phyloP scores from a whole-genome alignment of 2,888 invertebrate genomes.

The Polyommatus iphigenia region DNA sequence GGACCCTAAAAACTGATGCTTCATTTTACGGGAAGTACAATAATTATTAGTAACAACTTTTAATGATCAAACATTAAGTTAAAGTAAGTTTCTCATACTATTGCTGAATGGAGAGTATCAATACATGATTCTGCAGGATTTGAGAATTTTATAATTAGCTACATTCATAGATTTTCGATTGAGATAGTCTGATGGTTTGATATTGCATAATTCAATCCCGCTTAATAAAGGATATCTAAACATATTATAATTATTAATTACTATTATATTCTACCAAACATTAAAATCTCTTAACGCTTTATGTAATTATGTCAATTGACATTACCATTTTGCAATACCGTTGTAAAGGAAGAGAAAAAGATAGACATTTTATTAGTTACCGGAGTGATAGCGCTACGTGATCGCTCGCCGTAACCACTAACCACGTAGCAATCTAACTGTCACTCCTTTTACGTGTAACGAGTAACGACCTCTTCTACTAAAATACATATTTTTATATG shows the following conservation, averaged over 20 bases:
- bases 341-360: background rate
- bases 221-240: too few relatives aligned
- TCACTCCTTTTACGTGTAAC: constrained; percentile 9
- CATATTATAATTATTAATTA: too few relatives aligned
- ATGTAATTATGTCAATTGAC: too few relatives aligned
- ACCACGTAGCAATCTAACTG: constrained; percentile 2
- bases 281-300: too few relatives aligned
- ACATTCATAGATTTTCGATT: background rate
- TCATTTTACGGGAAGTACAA: background rate
- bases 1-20: background rate
- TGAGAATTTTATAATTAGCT: background rate
- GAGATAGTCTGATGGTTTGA: background rate
- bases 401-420: constrained; percentile 14
- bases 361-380: background rate
- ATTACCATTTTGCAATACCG: too few relatives aligned
- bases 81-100: background rate
- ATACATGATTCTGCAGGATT: background rate
- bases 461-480: background rate
- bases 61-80: background rate
- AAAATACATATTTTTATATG: background rate
- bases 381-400: background rate
- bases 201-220: background rate
- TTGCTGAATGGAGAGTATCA: background rate
- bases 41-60: background rate
- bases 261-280: too few relatives aligned